These are phyloP conservation scores for Otolemur crassicaudatus DNA, from an alignment of 2,797 vertebrate species.

Conservation along the genomic window DNA sequence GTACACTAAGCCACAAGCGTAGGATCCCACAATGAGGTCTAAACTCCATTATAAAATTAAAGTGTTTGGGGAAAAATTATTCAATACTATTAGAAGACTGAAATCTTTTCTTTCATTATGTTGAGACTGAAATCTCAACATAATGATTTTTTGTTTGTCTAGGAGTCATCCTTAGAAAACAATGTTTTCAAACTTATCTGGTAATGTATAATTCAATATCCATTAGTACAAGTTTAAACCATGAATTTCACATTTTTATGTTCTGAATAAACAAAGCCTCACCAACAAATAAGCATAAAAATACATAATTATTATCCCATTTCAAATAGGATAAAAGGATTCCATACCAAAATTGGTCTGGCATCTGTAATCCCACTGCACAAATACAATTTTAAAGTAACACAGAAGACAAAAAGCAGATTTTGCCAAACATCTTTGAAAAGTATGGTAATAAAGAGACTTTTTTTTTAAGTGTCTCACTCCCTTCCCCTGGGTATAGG, in stretches of 20 bases:
- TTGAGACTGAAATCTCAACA: neutral
- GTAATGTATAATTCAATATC: constrained; percentile 42
- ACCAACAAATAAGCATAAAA: neutral
- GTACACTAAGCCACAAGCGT: neutral
- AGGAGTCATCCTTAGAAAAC: neutral
- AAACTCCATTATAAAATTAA: constrained; percentile 3
- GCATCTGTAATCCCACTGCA: neutral
- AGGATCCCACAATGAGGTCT: neutral
- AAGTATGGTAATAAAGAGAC: neutral
- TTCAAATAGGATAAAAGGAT: neutral
- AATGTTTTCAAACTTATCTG: neutral
- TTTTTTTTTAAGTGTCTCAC: too few relatives aligned
- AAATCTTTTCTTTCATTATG: constrained; percentile 25
- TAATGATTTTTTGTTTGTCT: neutral
- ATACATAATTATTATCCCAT: neutral
- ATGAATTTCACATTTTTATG: neutral
- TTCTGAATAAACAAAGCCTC: constrained; percentile 46
- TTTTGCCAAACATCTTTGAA: constrained; percentile 26
- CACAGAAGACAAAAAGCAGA: neutral
- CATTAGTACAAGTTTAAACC: neutral
- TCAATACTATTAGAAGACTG: neutral
- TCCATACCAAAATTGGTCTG: neutral
- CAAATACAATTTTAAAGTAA: neutral
- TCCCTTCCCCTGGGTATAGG: too few relatives aligned
- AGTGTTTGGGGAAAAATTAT: constrained; percentile 13